A percentile compares a stretch with the other conserved stretches of the same genome.
These are phyloP conservation scores for Brachyhypopomus occidentalis DNA, from an alignment of 2,113 vertebrate species.

Conservation along the genomic window DNA sequence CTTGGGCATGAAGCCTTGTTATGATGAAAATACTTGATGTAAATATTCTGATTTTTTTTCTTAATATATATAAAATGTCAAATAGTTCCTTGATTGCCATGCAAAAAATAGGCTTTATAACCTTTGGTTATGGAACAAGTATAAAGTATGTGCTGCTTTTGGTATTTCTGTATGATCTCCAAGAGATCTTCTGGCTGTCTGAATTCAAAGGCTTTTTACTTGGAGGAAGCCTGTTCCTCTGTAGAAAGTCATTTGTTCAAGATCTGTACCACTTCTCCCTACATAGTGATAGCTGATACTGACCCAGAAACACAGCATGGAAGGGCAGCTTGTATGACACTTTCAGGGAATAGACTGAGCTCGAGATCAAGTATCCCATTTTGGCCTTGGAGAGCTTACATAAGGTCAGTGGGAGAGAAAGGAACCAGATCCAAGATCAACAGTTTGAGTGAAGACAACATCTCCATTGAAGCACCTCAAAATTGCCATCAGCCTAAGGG, in stretches of 20 bases:
- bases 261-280: not conserved
- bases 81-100: no score
- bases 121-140: not conserved
- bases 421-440: constrained; percentile 41
- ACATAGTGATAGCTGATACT: constrained; percentile 32
- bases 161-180: not conserved
- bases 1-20: no score
- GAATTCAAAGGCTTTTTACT: not conserved
- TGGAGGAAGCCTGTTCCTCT: not conserved
- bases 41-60: no score
- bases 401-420: constrained; percentile 37
- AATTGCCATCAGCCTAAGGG: not conserved
- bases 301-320: constrained; percentile 46
- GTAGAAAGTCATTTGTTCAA: not conserved
- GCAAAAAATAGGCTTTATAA: not conserved
- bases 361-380: constrained; percentile 33
- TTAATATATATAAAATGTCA: no score
- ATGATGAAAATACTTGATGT: no score
- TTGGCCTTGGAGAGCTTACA: constrained; percentile 34
- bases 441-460: constrained; percentile 29
- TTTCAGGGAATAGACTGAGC: constrained; percentile 35
- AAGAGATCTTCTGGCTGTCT: not conserved
- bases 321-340: constrained; percentile 29
- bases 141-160: not conserved
- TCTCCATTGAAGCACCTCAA: constrained; percentile 3